Base-by-base conservation (phyloP, 2,888 invertebrate genomes). In the Chrysina gloriosa region DNA sequence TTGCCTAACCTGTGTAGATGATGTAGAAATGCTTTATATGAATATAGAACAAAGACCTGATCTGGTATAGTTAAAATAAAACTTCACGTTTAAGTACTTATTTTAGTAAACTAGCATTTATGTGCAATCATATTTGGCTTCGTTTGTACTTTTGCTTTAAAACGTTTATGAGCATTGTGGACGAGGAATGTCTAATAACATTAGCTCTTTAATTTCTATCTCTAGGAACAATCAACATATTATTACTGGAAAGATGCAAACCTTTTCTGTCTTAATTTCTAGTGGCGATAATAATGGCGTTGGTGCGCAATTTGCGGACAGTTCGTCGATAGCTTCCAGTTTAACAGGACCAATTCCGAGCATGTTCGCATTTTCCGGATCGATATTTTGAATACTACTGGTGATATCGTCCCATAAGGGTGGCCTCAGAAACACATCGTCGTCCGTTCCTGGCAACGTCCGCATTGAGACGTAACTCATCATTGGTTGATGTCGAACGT, bases 321-420 rank as follows among this genome's bases (percentile, higher is more conserved):
- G 78, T 73, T 88, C 89, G 74, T 90, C 90, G 74, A 91, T 90
- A 66, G 91, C 89, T 83, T 94, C 93, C 82, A 93, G 86, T 83
- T 94, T 94, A 76, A 94, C 91, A 81, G 92, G 92, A 2, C 89
- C 87, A 64, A 94, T 88, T 72, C 91, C 90, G 75, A 94, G 85
- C 92, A 94, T 94, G 78, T 93, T 92, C 63, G 94, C 94, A 81
- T 95, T 95, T 82, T 94, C 94, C 25, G 94, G 93, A 82, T 95
- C 95, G 80, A 95, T 91, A 83, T 94, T 95, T 81, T 94, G 90
- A 84, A 95, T 94, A 79, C 94, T 94, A 82, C 93, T 93, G 73
- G 94, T 92, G 81, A 95, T 94, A 85, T 95, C 95, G 84, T 95
- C 95, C 95, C 95, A 95, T 42, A 95, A 87, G 29, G 94, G 93